Evolutionary conservation across 2,888 invertebrate species (phyloP).

Genomic region (Priocnemis perturbator): DNA sequence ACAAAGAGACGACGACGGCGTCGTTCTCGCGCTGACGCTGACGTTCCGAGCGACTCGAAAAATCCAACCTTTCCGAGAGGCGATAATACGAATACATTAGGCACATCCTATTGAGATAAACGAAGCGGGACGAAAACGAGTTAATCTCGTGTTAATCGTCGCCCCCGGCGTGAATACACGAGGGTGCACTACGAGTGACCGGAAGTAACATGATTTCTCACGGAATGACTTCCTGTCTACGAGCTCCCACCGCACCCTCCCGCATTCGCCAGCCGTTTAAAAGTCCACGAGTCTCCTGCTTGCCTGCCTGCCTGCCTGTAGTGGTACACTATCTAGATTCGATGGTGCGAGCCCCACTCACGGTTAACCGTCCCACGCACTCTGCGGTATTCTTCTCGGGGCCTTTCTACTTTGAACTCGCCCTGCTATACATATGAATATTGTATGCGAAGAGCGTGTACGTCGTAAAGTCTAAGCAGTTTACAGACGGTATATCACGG

Average conservation of each 20-base stretch:
- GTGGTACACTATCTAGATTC: too few species aligned
- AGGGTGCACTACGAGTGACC: slow-evolving; percentile 55
- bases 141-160: slow-evolving; percentile 54
- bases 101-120: slow-evolving; percentile 2
- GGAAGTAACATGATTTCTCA: slow-evolving; percentile 71
- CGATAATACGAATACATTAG: slow-evolving; percentile 4
- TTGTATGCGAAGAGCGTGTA: too few species aligned
- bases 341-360: too few species aligned
- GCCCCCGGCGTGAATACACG: slow-evolving; percentile 30
- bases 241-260: slow-evolving; percentile 28
- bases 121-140: slow-evolving; percentile 32
- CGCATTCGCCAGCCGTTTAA: slow-evolving; percentile 39
- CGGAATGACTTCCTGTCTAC: slow-evolving; percentile 67
- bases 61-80: background rate
- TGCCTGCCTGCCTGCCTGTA: slow-evolving; percentile 10
- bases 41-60: too few species aligned
- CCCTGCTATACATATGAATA: too few species aligned
- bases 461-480: too few species aligned
- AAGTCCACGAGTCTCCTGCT: slow-evolving; percentile 39
- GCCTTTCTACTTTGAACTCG: too few species aligned
- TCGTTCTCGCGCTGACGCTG: too few species aligned
- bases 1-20: too few species aligned
- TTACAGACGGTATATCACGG: too few species aligned
- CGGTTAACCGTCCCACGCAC: slow-evolving; percentile 13
- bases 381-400: too few species aligned